Base-by-base conservation (phyloP, 2,888 invertebrate species). In the Calliphora vomitoria region DNA sequence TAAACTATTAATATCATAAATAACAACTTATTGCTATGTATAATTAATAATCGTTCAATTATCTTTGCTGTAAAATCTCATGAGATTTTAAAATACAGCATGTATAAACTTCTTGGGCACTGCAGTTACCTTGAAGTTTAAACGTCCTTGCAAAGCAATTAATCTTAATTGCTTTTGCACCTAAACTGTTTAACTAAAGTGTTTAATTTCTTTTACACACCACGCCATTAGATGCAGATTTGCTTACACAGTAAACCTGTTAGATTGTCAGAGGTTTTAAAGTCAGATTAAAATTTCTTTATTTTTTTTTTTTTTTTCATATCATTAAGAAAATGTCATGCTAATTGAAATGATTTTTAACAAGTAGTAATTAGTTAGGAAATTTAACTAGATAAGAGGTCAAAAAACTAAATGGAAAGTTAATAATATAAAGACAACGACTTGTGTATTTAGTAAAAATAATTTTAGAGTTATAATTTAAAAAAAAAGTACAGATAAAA, bases 111-210 rank as follows among this genome's bases (percentile, higher is more conserved):
- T 18, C 6, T 53, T 11, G 38, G 53, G 62, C 58, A n/a, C 6
- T 0, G 10, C 15, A 55, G n/a, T 50, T 60, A 60, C 75, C 68
- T 82, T 82, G 75, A 75, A 60, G 60, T 50, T 75, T 60, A 50
- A 82, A 75, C 75, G 82, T 82, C 75, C 82, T 82, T 82, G 82
- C 44, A 0, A 18, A 20, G 8, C 50, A 75, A 68, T 75, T 82
- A 82, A 50, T 58, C 15, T 38, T 58, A 68, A 75, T 82, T 74
- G 38, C 8, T 64, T 68, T 13, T 62, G 50, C 55, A 62, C 3
- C 10, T 55, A 18, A 41, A 78, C 38, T 15, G 20, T 25, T 53
- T 11, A 25, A 1, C 3, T 1, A 18, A 53, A 25, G 8, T 38
- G 10, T 50, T 31, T 31, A 31, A 38, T 71, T 53, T 18, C 11